Percentiles rank a stretch among this genome's conserved stretches.
Evolutionary conservation across 2,888 invertebrate species (phyloP).

Genomic region (Ophion ellenae): DNA sequence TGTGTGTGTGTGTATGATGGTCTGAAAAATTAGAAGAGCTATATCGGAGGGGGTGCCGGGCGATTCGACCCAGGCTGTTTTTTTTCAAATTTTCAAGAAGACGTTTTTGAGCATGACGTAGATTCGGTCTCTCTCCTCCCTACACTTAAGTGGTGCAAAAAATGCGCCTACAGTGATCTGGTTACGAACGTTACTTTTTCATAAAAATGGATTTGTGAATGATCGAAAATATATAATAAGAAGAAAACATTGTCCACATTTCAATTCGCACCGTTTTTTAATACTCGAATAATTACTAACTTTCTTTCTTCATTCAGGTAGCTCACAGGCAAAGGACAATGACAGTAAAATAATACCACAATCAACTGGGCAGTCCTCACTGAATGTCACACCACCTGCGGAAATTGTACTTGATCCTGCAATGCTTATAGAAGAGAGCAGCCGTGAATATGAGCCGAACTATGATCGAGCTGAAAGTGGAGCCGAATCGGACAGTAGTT

Average conservation of each 20-base stretch:
- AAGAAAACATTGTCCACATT: slow-evolving; percentile 15
- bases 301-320: slow-evolving; percentile 12
- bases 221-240: slow-evolving; percentile 9
- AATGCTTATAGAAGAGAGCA: slow-evolving; percentile 25
- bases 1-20: too few relatives aligned
- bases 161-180: slow-evolving; percentile 4
- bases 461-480: slow-evolving; percentile 10
- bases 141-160: slow-evolving; percentile 4
- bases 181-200: slow-evolving; percentile 17
- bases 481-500: slow-evolving; percentile 26
- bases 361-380: slow-evolving; percentile 11
- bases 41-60: too few relatives aligned
- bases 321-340: slow-evolving; percentile 12
- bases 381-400: slow-evolving; percentile 18
- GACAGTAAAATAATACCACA: slow-evolving; percentile 20
- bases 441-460: slow-evolving; percentile 22
- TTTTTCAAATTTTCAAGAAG: slow-evolving; percentile 9
- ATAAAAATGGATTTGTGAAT: slow-evolving; percentile 9
- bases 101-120: slow-evolving; percentile 20
- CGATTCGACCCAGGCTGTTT: too few relatives aligned
- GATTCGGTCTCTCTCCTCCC: slow-evolving; percentile 1
- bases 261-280: slow-evolving; percentile 22
- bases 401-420: slow-evolving; percentile 12
- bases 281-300: slow-evolving; percentile 18
- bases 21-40: too few relatives aligned